Base-by-base conservation (phyloP, 35 echinoderm and acorn worm species). In the Stichopus chloronotus region DNA sequence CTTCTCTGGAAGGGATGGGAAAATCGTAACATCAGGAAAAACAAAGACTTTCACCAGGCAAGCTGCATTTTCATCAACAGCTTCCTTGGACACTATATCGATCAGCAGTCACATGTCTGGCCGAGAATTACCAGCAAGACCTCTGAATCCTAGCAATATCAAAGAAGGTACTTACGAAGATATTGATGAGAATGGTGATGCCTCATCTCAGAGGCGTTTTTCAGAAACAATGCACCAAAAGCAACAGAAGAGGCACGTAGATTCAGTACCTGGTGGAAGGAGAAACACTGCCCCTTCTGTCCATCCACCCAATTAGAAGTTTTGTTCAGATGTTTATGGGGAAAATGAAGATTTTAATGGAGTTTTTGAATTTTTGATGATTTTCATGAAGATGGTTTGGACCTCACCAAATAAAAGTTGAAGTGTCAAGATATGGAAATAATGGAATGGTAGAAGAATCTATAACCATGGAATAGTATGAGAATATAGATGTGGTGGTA, bases 31-130 rank as follows among this genome's bases (percentile, higher is more conserved):
- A 8, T 90, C 88, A 6, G 69, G 88, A 6, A 90, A 90, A 17
- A 90, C 88, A 25, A 90, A 90, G 69, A 90, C 88, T 16, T 90
- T 90, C 69, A 87, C 84, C 7, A 90, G 69, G 13, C 60, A 90
- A 76, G 19, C 57, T 13, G 52, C 88, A 0, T 30, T n/a, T 30
- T 76, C 63, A 11, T 90, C 88, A 5, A 88, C 85, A 22, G 74
- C 88, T 14, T 90, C 88, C 10, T 58, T 90, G 69, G 88, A 90
- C 52, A 76, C 88, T 12, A 90, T 90, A 11, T 90, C 88, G 30
- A 76, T 90, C 7, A 90, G 52, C 56, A 90, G 88, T 58, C 88
- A 76, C 20, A 90, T 90, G 61, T 72, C 60, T 90, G 88, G 88
- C 24, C 8, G 69, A 21, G 61, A 90, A 58, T 58, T 90, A 19